A percentile compares a stretch with the other conserved stretches of the same genome.
Conservation (phyloP, 2,113 vertebrate species). For the Ameiurus melas region DNA sequence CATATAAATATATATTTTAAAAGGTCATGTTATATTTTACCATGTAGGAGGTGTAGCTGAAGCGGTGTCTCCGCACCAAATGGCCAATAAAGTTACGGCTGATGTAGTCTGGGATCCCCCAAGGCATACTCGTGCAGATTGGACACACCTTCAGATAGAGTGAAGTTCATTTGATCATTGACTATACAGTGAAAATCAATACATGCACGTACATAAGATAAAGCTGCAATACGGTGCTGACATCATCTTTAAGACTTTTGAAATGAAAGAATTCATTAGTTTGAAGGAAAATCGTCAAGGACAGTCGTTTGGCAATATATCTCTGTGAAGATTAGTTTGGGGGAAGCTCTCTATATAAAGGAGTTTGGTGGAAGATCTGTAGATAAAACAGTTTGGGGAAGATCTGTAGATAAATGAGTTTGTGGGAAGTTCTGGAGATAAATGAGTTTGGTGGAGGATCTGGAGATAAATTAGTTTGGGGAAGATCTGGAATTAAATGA, state of each 20-base stretch:
- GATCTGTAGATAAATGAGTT: background rate
- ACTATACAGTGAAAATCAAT: background rate
- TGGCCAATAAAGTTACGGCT: constrained; percentile 80
- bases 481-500: background rate
- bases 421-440: background rate
- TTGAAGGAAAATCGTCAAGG: background rate
- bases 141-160: constrained; percentile 78
- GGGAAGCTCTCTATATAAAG: background rate
- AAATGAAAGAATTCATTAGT: background rate
- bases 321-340: background rate
- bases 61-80: constrained; percentile 76
- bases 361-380: background rate
- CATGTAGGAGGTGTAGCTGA: constrained; percentile 80
- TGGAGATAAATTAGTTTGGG: background rate
- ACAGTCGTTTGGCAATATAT: too few species aligned
- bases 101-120: constrained; percentile 75
- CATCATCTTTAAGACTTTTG: background rate
- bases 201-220: background rate
- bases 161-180: background rate
- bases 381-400: background rate
- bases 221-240: background rate
- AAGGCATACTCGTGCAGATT: constrained; percentile 79
- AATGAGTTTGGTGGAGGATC: background rate
- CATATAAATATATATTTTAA: background rate
- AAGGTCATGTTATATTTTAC: constrained; percentile 63